Percentiles rank a stretch among this genome's conserved stretches.
Conservation (phyloP, 2,888 invertebrate genomes). For the Callinectes sapidus region DNA sequence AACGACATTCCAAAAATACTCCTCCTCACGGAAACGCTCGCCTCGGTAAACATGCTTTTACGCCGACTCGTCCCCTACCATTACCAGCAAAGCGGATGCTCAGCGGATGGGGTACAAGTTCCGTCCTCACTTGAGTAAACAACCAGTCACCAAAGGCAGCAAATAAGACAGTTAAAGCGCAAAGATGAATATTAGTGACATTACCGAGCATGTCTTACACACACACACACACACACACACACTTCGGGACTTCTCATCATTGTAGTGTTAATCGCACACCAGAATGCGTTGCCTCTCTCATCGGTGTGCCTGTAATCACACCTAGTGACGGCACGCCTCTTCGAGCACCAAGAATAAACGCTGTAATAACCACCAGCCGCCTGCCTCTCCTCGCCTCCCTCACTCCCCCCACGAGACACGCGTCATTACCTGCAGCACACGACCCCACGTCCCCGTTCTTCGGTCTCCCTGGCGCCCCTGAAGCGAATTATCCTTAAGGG, state of each 20-base stretch:
- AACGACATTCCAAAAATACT: not conserved
- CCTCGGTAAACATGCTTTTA: not conserved
- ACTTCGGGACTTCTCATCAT: constrained; percentile 29
- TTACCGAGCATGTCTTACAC: not conserved
- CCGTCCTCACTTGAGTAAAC: not conserved
- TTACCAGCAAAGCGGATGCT: not conserved
- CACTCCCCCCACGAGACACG: not conserved
- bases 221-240: constrained; percentile 36
- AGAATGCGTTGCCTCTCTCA: not conserved
- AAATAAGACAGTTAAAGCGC: not conserved
- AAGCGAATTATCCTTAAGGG: constrained; percentile 27
- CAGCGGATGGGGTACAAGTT: not conserved
- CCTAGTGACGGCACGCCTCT: constrained; percentile 16
- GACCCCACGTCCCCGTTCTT: constrained; percentile 17
- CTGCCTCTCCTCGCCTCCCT: not conserved
- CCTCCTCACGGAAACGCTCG: not conserved
- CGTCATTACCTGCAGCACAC: constrained; percentile 33
- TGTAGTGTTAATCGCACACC: not conserved
- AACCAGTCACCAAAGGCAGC: not conserved
- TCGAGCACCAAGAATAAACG: constrained; percentile 26
- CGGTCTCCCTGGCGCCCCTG: constrained; percentile 15
- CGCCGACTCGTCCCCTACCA: not conserved
- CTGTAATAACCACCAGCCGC: constrained; percentile 10
- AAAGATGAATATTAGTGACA: not conserved
- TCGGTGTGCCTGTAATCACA: not conserved